Conservation (phyloP, 2,797 vertebrate species). For the Diceros bicornis region DNA sequence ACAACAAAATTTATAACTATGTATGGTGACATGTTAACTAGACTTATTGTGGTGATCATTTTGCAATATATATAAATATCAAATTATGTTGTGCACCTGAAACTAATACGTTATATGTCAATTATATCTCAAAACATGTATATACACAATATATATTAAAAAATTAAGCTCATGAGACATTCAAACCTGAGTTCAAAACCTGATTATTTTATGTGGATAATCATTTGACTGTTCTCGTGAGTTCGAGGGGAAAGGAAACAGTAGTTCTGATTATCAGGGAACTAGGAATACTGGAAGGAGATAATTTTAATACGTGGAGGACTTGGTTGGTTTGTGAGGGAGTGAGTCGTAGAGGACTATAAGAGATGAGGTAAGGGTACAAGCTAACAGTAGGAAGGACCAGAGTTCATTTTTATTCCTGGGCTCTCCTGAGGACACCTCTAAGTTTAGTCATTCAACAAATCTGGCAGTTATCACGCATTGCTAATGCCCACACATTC, state of each 20-base stretch:
- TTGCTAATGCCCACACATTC: not conserved
- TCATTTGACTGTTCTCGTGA: conserved; percentile 7
- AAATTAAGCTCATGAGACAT: not conserved
- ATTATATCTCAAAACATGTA: not conserved
- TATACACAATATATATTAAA: not conserved
- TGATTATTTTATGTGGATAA: not conserved
- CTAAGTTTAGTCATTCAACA: not conserved
- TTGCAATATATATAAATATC: not conserved
- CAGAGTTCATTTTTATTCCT: not conserved
- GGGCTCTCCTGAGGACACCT: not conserved
- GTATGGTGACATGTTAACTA: not conserved
- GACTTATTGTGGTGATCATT: not conserved
- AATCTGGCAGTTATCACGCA: not conserved
- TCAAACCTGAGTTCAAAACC: not conserved
- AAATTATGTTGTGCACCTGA: not conserved
- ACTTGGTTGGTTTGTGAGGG: not conserved
- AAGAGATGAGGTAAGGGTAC: not conserved
- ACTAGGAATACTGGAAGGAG: not conserved
- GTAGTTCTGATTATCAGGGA: not conserved
- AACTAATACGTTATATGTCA: not conserved
- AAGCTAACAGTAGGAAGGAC: not conserved
- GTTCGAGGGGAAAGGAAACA: not conserved
- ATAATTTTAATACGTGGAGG: not conserved
- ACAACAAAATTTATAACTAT: not conserved
- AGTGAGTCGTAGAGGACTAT: not conserved